A percentile compares a stretch with the other conserved stretches of the same genome.
Evolutionary conservation across 2,113 vertebrate species (phyloP).

Genomic region (Hypanus sabinus): DNA sequence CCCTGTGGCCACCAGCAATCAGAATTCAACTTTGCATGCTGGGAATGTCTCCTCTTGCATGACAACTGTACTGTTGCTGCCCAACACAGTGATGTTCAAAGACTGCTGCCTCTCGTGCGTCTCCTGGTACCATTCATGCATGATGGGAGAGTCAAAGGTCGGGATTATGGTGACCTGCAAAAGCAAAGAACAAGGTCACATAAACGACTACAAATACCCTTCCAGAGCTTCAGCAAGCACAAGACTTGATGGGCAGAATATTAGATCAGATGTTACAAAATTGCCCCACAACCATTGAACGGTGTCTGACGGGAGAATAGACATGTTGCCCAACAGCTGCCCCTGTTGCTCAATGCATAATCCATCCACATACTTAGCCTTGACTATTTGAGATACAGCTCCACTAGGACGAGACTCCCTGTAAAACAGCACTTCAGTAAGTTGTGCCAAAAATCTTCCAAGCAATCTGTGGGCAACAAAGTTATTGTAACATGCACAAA

Average conservation of each 20-base stretch:
- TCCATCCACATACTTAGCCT: background rate
- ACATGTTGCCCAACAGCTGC: background rate
- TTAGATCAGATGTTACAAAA: background rate
- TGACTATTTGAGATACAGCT: background rate
- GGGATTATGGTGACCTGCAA: constrained; percentile 83
- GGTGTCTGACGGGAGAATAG: too few relatives aligned
- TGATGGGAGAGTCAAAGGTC: constrained; percentile 76
- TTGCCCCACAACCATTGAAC: background rate
- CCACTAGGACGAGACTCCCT: background rate
- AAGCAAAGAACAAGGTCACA: rapidly evolving
- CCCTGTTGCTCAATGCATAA: too few relatives aligned
- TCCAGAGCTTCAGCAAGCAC: background rate
- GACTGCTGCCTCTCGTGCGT: constrained; percentile 67
- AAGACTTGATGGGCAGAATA: background rate
- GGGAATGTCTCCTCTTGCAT: constrained; percentile 94
- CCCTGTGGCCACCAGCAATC: constrained; percentile 39
- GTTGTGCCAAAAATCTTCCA: too few relatives aligned
- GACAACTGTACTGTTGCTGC: constrained; percentile 85
- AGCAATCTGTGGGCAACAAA: background rate
- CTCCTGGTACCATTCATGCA: constrained; percentile 89
- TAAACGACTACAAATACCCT: background rate
- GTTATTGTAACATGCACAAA: background rate
- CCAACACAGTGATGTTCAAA: constrained; percentile 76
- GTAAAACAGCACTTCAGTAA: too few relatives aligned
- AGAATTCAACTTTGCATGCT: constrained; percentile 93